Evolutionary conservation across 2,797 vertebrate species (phyloP).

Genomic region (Thamnophis elegans): DNA sequence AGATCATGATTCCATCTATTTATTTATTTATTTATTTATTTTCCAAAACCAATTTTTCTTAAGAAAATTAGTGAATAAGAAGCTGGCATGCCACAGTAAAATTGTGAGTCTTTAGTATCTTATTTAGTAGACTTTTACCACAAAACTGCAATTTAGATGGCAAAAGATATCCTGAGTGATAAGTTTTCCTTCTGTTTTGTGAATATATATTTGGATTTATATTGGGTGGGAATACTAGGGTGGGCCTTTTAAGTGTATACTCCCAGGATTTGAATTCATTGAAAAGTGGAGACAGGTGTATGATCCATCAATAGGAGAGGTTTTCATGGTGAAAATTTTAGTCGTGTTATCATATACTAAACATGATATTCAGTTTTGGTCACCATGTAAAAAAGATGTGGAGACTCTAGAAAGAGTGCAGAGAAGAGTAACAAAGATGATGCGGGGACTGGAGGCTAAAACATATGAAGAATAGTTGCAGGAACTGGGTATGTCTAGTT

Average conservation of each 20-base stretch:
- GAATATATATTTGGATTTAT: neutral
- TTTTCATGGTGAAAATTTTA: neutral
- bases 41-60: neutral
- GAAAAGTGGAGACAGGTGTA: neutral
- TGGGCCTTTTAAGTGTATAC: neutral
- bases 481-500: no score
- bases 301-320: neutral
- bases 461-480: no score
- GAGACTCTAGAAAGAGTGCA: no score
- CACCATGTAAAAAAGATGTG: no score
- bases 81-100: neutral
- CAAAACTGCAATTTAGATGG: neutral
- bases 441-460: no score
- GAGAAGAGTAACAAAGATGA: no score
- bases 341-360: neutral
- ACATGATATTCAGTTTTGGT: no score
- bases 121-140: neutral
- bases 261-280: neutral
- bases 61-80: neutral
- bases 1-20: neutral
- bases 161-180: neutral
- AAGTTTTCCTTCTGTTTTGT: neutral
- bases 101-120: neutral
- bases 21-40: no score
- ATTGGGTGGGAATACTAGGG: neutral